Conservation (phyloP, 2,888 invertebrate genomes). For the Miltochrista miniata region DNA sequence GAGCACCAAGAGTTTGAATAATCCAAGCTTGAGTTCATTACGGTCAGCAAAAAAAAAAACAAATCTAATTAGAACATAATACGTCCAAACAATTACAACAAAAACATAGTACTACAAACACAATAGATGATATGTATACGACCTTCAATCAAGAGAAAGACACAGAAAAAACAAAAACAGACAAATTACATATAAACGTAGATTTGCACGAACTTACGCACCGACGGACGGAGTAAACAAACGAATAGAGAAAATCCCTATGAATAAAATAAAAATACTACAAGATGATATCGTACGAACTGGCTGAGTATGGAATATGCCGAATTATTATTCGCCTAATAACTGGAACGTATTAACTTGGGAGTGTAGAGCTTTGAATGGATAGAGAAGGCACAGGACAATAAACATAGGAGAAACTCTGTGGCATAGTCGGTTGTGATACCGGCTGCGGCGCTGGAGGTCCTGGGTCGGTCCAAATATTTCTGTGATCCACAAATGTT, state of each 20-base stretch:
- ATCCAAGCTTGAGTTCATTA: no score
- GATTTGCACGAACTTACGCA: conserved; percentile 11
- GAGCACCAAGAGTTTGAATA: no score
- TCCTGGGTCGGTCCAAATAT: no score
- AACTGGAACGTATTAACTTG: conserved; percentile 76
- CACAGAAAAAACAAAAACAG: conserved; percentile 36
- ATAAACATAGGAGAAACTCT: not conserved
- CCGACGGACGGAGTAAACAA: conserved; percentile 74
- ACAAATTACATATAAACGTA: conserved; percentile 30
- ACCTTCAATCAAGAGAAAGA: conserved; percentile 31
- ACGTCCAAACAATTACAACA: conserved; percentile 9
- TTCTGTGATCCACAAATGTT: no score
- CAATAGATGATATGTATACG: conserved; percentile 9
- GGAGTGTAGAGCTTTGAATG: conserved; percentile 35
- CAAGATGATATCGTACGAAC: conserved; percentile 73
- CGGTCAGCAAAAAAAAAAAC: not conserved
- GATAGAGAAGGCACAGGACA: conserved; percentile 43
- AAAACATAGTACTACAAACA: not conserved
- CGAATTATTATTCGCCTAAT: conserved; percentile 79
- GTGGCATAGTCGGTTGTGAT: no score
- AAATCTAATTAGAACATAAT: not conserved
- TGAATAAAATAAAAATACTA: conserved; percentile 83
- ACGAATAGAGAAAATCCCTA: conserved; percentile 74
- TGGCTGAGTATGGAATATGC: conserved; percentile 74
- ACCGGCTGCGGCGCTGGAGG: no score